Evolutionary conservation across 2,888 invertebrate species (phyloP).

Genomic region (Scaptodrosophila latifasciaeformis): DNA sequence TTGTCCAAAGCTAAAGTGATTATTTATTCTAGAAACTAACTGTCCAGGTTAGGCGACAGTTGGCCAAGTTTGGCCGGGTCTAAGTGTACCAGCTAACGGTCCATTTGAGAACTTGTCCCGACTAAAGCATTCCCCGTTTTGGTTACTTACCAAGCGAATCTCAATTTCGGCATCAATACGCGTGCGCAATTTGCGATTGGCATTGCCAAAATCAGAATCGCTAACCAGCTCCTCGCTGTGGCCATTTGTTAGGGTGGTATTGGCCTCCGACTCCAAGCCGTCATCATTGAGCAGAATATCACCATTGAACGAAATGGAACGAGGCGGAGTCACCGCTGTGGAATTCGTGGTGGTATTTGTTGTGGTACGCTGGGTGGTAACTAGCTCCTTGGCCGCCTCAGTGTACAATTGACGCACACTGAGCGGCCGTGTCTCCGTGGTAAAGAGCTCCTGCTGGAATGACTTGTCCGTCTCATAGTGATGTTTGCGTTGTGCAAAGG

Average conservation of each 20-base stretch:
- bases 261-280: constrained; percentile 25
- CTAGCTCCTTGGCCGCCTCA: constrained; percentile 80
- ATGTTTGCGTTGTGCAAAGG: constrained; percentile 86
- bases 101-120: too few relatives aligned
- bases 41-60: background rate
- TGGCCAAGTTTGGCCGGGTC: background rate
- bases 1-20: constrained; percentile 30
- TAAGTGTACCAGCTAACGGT: constrained; percentile 22
- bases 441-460: constrained; percentile 85
- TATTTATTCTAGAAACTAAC: constrained; percentile 52
- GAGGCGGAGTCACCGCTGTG: constrained; percentile 41
- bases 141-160: constrained; percentile 86
- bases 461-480: constrained; percentile 85
- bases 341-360: constrained; percentile 22
- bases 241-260: background rate
- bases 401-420: constrained; percentile 87
- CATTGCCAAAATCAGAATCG: constrained; percentile 86
- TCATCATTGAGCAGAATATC: constrained; percentile 47
- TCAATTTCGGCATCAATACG: constrained; percentile 89
- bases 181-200: constrained; percentile 81
- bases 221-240: constrained; percentile 81
- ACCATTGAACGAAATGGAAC: constrained; percentile 53
- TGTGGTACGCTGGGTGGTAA: constrained; percentile 74
- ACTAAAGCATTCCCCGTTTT: too few relatives aligned
- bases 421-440: constrained; percentile 82